A percentile compares a stretch with the other conserved stretches of the same genome.
These are phyloP conservation scores for Agriopis aurantiaria DNA, from an alignment of 2,888 invertebrate species.

Conservation along the genomic window DNA sequence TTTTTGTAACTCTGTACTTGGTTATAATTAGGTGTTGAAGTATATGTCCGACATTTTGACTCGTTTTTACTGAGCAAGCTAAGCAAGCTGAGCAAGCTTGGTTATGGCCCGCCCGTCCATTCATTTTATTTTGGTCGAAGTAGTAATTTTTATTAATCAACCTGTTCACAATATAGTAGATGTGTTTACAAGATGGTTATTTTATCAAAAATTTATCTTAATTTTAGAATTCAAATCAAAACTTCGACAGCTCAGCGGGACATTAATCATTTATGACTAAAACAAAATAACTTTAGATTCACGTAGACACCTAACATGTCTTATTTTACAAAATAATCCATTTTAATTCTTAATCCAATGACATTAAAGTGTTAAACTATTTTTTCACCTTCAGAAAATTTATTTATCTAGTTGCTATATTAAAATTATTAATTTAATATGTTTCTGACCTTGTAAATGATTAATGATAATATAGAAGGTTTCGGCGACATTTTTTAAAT, in stretches of 20 bases:
- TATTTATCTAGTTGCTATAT: slow-evolving; percentile 33
- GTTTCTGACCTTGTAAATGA: slow-evolving; percentile 65
- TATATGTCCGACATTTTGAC: too few species aligned
- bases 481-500: slow-evolving; percentile 64
- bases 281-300: slow-evolving; percentile 58
- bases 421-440: slow-evolving; percentile 68
- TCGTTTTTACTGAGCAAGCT: too few species aligned
- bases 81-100: too few species aligned
- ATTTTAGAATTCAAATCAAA: slow-evolving; percentile 43
- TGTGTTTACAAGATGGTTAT: slow-evolving; percentile 6
- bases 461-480: slow-evolving; percentile 49
- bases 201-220: slow-evolving; percentile 19
- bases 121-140: too few species aligned
- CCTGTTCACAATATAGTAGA: slow-evolving; percentile 7
- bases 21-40: too few species aligned
- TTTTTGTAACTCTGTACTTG: too few species aligned
- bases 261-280: slow-evolving; percentile 66
- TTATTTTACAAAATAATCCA: slow-evolving; percentile 1
- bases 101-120: too few species aligned
- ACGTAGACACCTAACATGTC: slow-evolving; percentile 59
- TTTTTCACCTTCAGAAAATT: slow-evolving; percentile 18
- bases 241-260: slow-evolving; percentile 59
- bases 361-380: slow-evolving; percentile 10
- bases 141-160: slow-evolving; percentile 12
- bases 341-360: slow-evolving; percentile 18